Base-by-base conservation (phyloP, 92 coral and sea anemone genomes). In the Parazoanthus swiftii region DNA sequence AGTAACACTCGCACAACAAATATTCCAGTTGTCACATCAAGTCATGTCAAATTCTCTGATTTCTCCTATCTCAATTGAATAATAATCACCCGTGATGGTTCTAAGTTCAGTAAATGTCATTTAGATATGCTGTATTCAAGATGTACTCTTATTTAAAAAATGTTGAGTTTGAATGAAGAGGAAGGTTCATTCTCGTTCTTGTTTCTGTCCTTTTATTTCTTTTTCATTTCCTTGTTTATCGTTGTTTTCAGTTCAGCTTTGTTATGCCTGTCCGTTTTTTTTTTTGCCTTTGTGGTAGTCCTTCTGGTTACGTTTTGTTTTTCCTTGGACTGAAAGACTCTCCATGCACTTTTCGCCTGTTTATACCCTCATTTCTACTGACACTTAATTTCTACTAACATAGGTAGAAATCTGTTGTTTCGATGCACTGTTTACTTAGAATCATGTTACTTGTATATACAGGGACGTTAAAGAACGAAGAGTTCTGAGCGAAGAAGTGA, bases 381-480 rank as follows among this genome's bases (percentile, higher is more conserved):
- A 63, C 70, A 63, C 14, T n/a, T 46, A 36, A 46, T 18, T 59
- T 13, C 8, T 37, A 20, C 85, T 16, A 21, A 16, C 11, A 39
- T 6, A 25, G 1, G 5, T 26, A 21, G 4, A 83, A 25, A 72
- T 38, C 51, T 50, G 82, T 66, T 26, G 39, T 36, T 78, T 79
- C 63, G 13, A 37, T 70, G 39, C 48, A 46, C 59, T 48, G 73
- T 50, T 25, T 74, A 86, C 84, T 25, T 77, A 85, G 51, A 86
- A 43, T 68, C 33, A 37, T 91, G 79, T 89, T 54, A 6, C 44
- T 86, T 89, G 79, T 82, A 4, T 71, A 68, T 74, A 43, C 90
- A 95, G 98, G 91, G 98, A 95, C 76, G 93, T 95, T 38, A 93
- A 91, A 74, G 98, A 94, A 63, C 91, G 98, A 90, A 90, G 83